These are phyloP conservation scores for Polyploca ridens DNA, from an alignment of 2,888 invertebrate genomes.

Conservation along the genomic window DNA sequence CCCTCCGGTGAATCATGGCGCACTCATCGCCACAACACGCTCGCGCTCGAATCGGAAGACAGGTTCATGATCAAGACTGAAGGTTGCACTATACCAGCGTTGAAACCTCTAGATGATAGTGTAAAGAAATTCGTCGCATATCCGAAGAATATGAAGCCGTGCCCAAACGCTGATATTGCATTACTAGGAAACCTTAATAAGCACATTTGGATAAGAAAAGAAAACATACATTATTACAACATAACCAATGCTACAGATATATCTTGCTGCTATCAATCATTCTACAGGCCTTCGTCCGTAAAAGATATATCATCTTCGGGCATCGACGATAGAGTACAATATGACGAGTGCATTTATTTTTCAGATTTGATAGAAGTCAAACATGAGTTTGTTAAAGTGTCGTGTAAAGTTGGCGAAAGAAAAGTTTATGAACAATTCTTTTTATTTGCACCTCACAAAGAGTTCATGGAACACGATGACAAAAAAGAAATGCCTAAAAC, in stretches of 20 bases:
- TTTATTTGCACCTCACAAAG: constrained; percentile 84
- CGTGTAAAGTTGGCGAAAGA: constrained; percentile 80
- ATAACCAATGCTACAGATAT: constrained; percentile 70
- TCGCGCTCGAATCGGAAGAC: constrained; percentile 44
- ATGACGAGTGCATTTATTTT: constrained; percentile 79
- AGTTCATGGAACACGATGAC: constrained; percentile 41
- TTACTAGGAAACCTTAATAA: constrained; percentile 85
- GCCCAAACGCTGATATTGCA: constrained; percentile 76
- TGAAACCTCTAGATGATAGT: constrained; percentile 85
- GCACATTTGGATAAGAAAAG: constrained; percentile 81
- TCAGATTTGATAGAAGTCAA: constrained; percentile 67
- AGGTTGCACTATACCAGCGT: constrained; percentile 88
- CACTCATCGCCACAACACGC: not conserved
- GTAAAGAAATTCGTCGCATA: constrained; percentile 81
- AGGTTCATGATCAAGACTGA: constrained; percentile 84
- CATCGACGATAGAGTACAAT: constrained; percentile 78
- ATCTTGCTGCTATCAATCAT: constrained; percentile 86
- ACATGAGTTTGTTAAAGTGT: constrained; percentile 88
- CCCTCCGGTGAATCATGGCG: constrained; percentile 19
- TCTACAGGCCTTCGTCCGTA: constrained; percentile 81
- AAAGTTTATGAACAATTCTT: constrained; percentile 88
- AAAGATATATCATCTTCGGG: constrained; percentile 70
- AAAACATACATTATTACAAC: constrained; percentile 77
- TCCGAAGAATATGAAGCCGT: constrained; percentile 78
- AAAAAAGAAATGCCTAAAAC: constrained; percentile 41